Percentiles rank a stretch among this genome's conserved stretches.
These are phyloP conservation scores for Nyctibius grandis DNA, from an alignment of 2,797 vertebrate species.

Conservation along the genomic window DNA sequence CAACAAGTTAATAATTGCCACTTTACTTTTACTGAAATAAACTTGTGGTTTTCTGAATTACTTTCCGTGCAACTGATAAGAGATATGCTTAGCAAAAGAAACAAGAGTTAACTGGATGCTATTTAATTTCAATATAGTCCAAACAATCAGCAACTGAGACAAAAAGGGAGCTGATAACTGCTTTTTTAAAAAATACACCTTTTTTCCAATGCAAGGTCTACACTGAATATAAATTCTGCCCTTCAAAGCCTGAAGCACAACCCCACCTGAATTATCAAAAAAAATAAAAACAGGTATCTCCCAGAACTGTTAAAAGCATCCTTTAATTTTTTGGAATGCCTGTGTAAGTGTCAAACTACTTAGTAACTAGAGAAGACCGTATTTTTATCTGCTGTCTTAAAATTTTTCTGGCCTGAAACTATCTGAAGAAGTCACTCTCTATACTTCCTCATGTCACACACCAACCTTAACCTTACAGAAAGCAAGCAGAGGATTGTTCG, in stretches of 20 bases:
- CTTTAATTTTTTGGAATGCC: background rate
- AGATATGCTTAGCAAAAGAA: background rate
- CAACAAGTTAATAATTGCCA: background rate
- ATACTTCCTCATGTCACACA: background rate
- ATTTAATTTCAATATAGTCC: background rate
- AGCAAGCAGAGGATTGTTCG: conserved; percentile 19
- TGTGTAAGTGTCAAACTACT: background rate
- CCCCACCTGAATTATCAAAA: background rate
- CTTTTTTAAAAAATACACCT: background rate
- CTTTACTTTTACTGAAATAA: background rate
- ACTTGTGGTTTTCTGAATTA: background rate
- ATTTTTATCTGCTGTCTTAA: background rate
- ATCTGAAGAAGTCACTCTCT: background rate
- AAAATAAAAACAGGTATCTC: background rate
- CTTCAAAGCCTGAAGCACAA: background rate
- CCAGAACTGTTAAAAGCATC: background rate
- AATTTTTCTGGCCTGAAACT: conserved; percentile 18
- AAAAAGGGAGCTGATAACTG: background rate
- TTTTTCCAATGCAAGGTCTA: background rate
- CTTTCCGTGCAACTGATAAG: background rate
- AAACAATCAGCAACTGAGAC: background rate
- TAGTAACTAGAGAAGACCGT: background rate
- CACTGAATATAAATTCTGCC: background rate
- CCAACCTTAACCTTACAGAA: background rate
- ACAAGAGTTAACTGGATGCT: background rate